Evolutionary conservation across 2,888 invertebrate genomes (phyloP), one percentile per base, ranked within the genome.

Genomic region (Eudiplozoon nipponicum): DNA sequence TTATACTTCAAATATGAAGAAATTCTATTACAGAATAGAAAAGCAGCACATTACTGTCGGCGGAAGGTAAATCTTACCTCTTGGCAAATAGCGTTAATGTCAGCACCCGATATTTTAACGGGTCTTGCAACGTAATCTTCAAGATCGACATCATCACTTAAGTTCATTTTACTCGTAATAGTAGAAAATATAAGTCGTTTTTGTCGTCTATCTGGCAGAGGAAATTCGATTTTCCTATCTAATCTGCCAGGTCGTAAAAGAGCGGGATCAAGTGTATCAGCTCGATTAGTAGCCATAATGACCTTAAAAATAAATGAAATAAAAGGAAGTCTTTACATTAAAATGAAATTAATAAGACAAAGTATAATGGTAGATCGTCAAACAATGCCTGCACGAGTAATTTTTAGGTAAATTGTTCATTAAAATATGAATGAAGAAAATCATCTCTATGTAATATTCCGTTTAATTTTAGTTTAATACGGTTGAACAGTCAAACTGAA

Each of bases 61-160:
- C n/a, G n/a, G n/a, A n/a, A n/a, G n/a, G n/a, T n/a, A 31, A 34
- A 43, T 17, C 48, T 42, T 48, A 67, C 67, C 62, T 98, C 94
- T 61, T 98, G 94, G 56, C 90, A 90, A 54, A 94, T 98, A 38
- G 94, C 86, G 61, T 94, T 94, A 51, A 98, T 90, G 54, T 98
- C 94, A 18, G 94, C 94, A 19, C 94, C 90, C 35, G 84, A 86
- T 51, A 98, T 86, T 60, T 80, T 76, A 58, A 98, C 94, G 2
- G 94, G 90, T 15, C 94, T 67, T 9, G 90, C 86, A 1, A 98
- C 86, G 59, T 80, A 94, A 63, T 98, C 94, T 56, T 94, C 94
- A 38, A 98, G 63, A 59, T 98, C 94, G 1, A 90, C 90, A 60
- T 98, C 94, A 53, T 94, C 94, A 38, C 81, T 80, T 26, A 58